Percentiles rank a stretch among this genome's conserved stretches.
Conservation (phyloP, 1,140 invertebrate genomes). For the Pteromalus puparum region DNA sequence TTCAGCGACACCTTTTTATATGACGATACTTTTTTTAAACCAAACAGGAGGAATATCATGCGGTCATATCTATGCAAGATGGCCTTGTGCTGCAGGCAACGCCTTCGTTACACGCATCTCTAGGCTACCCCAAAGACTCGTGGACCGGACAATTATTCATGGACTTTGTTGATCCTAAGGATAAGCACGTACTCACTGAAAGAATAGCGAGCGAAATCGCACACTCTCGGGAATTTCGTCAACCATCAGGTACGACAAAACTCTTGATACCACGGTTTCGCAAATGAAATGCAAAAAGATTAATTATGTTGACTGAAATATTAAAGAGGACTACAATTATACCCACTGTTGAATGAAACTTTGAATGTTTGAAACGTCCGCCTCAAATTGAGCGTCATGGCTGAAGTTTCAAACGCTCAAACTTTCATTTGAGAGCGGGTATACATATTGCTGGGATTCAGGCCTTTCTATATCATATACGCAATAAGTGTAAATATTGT, state of each 20-base stretch:
- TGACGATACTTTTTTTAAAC: constrained; percentile 28
- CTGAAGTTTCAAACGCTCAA: too few species aligned
- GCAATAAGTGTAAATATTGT: background rate
- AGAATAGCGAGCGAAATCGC: constrained; percentile 76
- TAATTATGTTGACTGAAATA: too few species aligned
- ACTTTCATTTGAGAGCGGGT: too few species aligned
- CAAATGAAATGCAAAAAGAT: too few species aligned
- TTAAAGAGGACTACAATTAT: too few species aligned
- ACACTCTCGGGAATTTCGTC: constrained; percentile 58
- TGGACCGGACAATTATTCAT: constrained; percentile 91
- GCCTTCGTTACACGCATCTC: constrained; percentile 79
- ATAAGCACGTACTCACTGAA: constrained; percentile 79
- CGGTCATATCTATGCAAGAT: constrained; percentile 88
- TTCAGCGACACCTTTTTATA: background rate
- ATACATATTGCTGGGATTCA: too few species aligned
- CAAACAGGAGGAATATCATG: constrained; percentile 83
- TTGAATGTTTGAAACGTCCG: too few species aligned
- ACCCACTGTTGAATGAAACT: too few species aligned
- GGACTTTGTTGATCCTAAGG: constrained; percentile 89
- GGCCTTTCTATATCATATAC: too few species aligned
- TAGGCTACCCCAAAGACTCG: constrained; percentile 89
- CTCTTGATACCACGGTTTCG: too few species aligned
- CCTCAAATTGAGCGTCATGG: too few species aligned
- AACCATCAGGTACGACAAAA: constrained; percentile 58
- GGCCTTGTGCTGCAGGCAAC: constrained; percentile 88